Percentiles rank a stretch among this genome's conserved stretches.
Conservation (phyloP, 2,797 vertebrate species). For the Chloroceryle inda region DNA sequence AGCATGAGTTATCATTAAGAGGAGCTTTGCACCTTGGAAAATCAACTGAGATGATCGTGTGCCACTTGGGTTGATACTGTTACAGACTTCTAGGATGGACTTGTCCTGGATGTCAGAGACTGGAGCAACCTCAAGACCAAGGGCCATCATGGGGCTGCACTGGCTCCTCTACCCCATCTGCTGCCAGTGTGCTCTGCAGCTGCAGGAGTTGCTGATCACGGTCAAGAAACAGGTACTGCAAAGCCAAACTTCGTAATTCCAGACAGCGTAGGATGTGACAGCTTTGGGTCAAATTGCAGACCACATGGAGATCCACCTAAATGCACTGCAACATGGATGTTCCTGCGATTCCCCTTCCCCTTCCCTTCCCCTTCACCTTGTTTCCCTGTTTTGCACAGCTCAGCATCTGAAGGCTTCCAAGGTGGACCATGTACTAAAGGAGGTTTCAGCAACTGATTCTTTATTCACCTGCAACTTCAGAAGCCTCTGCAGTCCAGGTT, state of each 20-base stretch:
- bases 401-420: not conserved
- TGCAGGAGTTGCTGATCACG: rapidly evolving
- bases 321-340: rapidly evolving
- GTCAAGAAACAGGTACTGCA: not conserved
- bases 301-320: not conserved
- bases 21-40: not conserved
- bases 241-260: not conserved
- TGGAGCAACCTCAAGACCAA: not conserved
- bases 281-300: not conserved
- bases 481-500: not conserved
- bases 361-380: not conserved
- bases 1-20: not conserved
- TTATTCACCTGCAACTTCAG: not conserved
- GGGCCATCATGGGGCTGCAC: rapidly evolving
- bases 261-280: not conserved
- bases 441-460: not conserved
- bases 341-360: not conserved
- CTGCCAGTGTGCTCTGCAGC: not conserved
- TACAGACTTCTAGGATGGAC: not conserved
- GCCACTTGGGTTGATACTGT: not conserved
- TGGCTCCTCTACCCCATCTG: not conserved
- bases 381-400: not conserved
- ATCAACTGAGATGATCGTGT: not conserved
- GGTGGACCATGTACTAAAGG: not conserved
- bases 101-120: not conserved